Conservation (phyloP, 2,888 invertebrate genomes). For the Pollenia amentaria region DNA sequence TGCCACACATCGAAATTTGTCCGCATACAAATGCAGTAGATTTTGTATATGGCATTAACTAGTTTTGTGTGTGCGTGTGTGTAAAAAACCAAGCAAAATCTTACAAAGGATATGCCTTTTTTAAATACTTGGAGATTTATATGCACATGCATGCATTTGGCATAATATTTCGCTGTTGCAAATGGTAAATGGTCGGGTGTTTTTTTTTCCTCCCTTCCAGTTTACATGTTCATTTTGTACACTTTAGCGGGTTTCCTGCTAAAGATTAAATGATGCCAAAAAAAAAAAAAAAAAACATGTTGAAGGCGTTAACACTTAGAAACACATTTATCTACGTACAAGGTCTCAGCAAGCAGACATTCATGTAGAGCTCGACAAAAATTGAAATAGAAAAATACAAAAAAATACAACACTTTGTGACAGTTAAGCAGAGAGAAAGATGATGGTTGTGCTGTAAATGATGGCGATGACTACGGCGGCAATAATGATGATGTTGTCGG, state of each 20-base stretch:
- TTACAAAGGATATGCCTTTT: conserved; percentile 35
- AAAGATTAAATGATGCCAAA: conserved; percentile 3
- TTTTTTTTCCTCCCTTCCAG: neutral
- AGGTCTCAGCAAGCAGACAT: conserved; percentile 53
- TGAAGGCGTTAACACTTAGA: conserved; percentile 62
- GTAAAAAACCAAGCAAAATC: neutral
- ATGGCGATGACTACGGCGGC: conserved; percentile 48
- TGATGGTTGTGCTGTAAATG: conserved; percentile 43
- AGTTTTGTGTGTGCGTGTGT: too few relatives aligned
- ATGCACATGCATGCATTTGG: conserved; percentile 23
- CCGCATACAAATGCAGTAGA: neutral
- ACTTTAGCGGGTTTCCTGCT: conserved; percentile 48
- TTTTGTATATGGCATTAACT: neutral
- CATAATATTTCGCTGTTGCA: conserved; percentile 33
- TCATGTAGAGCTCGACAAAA: conserved; percentile 34
- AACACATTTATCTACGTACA: conserved; percentile 57
- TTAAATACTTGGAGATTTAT: conserved; percentile 44
- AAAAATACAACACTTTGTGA: conserved; percentile 53
- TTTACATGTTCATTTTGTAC: neutral
- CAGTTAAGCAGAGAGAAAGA: conserved; percentile 61
- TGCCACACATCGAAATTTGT: conserved; percentile 16
- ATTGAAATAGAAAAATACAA: neutral
- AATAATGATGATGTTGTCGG: neutral
- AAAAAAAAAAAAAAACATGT: conserved; percentile 50
- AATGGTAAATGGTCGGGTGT: conserved; percentile 23